Percentiles rank a stretch among this genome's conserved stretches.
Conservation (phyloP, 1,140 invertebrate species). For the Zaprionus taronus region DNA sequence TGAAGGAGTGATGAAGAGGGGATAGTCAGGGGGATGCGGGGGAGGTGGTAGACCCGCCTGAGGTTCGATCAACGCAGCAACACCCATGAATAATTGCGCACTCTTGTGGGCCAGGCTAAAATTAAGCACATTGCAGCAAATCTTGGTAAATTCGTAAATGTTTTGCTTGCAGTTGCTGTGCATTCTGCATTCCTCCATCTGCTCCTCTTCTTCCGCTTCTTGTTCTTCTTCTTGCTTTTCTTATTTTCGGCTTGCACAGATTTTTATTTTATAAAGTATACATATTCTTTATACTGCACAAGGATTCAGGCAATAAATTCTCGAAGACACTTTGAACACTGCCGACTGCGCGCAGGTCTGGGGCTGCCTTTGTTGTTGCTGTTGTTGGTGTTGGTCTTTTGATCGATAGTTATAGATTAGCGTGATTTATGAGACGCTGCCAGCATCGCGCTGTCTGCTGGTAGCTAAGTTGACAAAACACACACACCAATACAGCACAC, state of each 20-base stretch:
- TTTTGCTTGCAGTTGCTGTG: slow-evolving; percentile 2
- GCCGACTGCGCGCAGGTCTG: slow-evolving; percentile 36
- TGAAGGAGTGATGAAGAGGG: background rate
- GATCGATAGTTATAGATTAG: slow-evolving; percentile 79
- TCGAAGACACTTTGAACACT: slow-evolving; percentile 65
- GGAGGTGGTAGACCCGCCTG: background rate
- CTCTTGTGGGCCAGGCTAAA: slow-evolving; percentile 47
- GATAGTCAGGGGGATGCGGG: background rate
- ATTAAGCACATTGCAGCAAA: slow-evolving; percentile 31
- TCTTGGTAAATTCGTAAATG: slow-evolving; percentile 25
- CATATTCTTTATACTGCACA: slow-evolving; percentile 23
- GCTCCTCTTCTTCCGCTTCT: slow-evolving; percentile 13
- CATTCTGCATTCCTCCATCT: slow-evolving; percentile 46
- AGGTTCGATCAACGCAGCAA: slow-evolving; percentile 47
- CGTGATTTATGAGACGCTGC: slow-evolving; percentile 68
- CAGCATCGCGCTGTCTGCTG: slow-evolving; percentile 12
- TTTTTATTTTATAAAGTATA: slow-evolving; percentile 28
- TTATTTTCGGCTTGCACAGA: slow-evolving; percentile 12
- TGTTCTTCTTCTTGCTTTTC: slow-evolving; percentile 20
- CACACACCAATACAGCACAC: slow-evolving; percentile 2
- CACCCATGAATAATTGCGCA: slow-evolving; percentile 72
- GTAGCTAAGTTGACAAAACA: slow-evolving; percentile 35
- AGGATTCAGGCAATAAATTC: slow-evolving; percentile 74
- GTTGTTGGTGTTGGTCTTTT: slow-evolving; percentile 43
- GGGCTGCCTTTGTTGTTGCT: slow-evolving; percentile 8